These are phyloP conservation scores for Phymanthus crucifer DNA, from an alignment of 92 coral and sea anemone genomes.

Conservation along the genomic window DNA sequence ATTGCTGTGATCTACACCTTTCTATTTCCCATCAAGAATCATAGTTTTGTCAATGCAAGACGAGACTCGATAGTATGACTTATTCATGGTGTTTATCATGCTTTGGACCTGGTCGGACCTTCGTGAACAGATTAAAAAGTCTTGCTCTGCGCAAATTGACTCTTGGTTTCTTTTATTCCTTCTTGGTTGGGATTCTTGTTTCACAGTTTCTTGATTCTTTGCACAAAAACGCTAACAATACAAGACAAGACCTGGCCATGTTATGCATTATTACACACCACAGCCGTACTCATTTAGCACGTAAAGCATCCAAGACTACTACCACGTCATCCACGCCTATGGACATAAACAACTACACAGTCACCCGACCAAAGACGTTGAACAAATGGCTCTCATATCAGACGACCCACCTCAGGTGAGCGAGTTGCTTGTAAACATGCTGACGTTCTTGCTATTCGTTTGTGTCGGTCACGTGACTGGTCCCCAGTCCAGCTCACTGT, in stretches of 20 bases:
- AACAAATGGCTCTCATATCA: neutral
- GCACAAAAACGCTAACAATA: neutral
- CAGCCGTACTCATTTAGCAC: slow-evolving; percentile 2
- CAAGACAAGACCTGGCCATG: neutral
- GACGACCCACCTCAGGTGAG: neutral
- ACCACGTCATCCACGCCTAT: slow-evolving; percentile 8
- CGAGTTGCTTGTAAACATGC: neutral
- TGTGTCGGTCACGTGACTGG: neutral
- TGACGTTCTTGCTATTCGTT: slow-evolving; percentile 1
- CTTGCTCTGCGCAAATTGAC: neutral
- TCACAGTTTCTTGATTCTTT: neutral
- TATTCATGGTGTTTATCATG: neutral
- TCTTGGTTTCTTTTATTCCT: slow-evolving; percentile 3
- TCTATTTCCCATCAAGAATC: neutral
- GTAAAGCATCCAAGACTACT: slow-evolving; percentile 13
- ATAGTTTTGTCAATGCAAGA: neutral
- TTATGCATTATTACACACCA: neutral
- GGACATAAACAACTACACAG: neutral
- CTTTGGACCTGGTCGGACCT: neutral
- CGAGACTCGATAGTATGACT: neutral
- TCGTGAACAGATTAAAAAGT: neutral
- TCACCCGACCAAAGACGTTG: neutral
- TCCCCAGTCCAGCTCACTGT: slow-evolving; percentile 13
- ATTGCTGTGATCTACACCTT: neutral
- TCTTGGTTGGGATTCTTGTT: neutral